Conservation (phyloP, 35 echinoderm and acorn worm genomes). For the Hemicentrotus pulcherrimus region DNA sequence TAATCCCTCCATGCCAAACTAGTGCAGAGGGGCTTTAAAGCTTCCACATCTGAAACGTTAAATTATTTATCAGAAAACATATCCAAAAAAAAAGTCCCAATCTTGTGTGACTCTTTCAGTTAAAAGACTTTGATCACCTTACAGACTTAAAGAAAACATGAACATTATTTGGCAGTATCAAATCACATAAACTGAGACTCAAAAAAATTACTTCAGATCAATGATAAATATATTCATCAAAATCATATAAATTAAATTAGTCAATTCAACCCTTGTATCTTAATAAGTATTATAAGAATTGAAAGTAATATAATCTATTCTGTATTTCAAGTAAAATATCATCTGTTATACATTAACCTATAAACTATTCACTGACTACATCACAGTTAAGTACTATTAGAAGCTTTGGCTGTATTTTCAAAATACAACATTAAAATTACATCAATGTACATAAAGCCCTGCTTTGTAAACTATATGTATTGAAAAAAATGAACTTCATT, state of each 20-base stretch:
- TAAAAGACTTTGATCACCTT: neutral
- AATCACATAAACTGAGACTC: neutral
- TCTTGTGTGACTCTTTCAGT: neutral
- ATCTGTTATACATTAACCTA: neutral
- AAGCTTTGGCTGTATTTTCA: slow-evolving; percentile 8
- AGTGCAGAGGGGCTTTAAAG: no score
- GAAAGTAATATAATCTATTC: neutral
- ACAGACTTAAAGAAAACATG: neutral
- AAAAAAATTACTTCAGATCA: neutral
- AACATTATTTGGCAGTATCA: neutral
- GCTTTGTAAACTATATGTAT: neutral
- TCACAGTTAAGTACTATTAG: neutral
- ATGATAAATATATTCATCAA: neutral
- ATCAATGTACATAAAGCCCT: slow-evolving; percentile 4
- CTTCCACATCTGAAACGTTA: no score
- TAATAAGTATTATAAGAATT: neutral
- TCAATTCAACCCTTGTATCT: neutral
- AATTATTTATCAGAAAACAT: no score
- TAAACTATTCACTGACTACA: neutral
- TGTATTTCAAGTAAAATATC: neutral
- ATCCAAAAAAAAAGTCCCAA: no score
- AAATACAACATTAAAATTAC: slow-evolving; percentile 14
- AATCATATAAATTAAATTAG: neutral
- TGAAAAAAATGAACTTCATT: neutral
- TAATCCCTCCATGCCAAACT: no score